phyloP scores from a whole-genome alignment of 2,888 invertebrate species.

The Lasioglossum morio region DNA sequence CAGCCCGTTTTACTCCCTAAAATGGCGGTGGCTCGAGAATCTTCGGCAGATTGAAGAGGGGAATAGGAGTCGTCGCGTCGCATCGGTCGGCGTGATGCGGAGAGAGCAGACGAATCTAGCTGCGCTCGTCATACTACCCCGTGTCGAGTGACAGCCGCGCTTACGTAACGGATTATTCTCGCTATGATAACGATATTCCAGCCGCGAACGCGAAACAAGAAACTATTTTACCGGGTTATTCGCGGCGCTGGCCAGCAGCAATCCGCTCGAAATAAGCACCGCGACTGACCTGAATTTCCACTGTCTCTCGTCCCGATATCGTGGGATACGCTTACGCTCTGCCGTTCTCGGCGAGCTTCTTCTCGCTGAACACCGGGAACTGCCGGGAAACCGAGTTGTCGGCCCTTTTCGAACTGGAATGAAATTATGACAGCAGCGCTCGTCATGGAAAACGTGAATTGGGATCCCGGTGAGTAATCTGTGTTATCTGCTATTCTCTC shows the following conservation, averaged over 20 bases:
- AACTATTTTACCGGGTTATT: slow-evolving; percentile 72
- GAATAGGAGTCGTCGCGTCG: background rate
- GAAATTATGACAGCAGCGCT: slow-evolving; percentile 87
- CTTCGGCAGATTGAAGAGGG: slow-evolving; percentile 13
- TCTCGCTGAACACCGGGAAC: background rate
- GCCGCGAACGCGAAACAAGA: slow-evolving; percentile 69
- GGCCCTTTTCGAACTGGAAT: slow-evolving; percentile 18
- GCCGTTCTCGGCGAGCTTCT: background rate
- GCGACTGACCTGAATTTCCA: slow-evolving; percentile 67
- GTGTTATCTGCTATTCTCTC: background rate
- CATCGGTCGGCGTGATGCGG: slow-evolving; percentile 36
- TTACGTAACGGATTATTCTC: slow-evolving; percentile 83
- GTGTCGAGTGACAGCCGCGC: slow-evolving; percentile 80
- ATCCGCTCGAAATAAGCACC: slow-evolving; percentile 72
- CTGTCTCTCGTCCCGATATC: slow-evolving; percentile 45
- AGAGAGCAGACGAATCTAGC: slow-evolving; percentile 45
- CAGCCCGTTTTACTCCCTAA: background rate
- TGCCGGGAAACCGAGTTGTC: slow-evolving; percentile 31
- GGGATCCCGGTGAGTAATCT: slow-evolving; percentile 87
- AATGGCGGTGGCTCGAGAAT: slow-evolving; percentile 20
- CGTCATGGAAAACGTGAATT: slow-evolving; percentile 87
- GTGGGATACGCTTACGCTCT: slow-evolving; percentile 34
- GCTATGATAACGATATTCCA: slow-evolving; percentile 75
- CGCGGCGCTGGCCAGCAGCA: slow-evolving; percentile 71
- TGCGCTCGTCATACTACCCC: slow-evolving; percentile 69